phyloP scores from a whole-genome alignment of 2,888 invertebrate genomes.

The Coelinius sp. region DNA sequence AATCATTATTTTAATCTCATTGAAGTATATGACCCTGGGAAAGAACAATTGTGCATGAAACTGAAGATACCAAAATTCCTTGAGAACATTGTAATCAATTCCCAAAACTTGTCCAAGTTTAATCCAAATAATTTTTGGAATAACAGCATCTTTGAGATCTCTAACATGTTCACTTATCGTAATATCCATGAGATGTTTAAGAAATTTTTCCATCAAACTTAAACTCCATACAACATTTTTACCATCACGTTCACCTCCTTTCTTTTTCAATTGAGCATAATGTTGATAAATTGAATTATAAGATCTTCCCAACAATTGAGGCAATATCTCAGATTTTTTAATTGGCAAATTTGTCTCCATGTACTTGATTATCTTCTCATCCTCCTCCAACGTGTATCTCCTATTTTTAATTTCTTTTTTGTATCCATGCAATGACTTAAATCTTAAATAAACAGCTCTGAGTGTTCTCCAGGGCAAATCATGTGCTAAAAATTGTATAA shows the following conservation, averaged over 20 bases:
- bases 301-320: conserved; percentile 51
- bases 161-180: conserved; percentile 52
- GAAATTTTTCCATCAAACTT: conserved; percentile 49
- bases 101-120: conserved; percentile 53
- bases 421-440: neutral
- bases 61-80: conserved; percentile 55
- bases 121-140: conserved; percentile 59
- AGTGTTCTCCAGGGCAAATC: conserved; percentile 21
- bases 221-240: conserved; percentile 52
- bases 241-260: neutral
- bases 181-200: conserved; percentile 52
- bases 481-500: conserved; percentile 21
- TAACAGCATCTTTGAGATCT: conserved; percentile 57
- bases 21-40: conserved; percentile 54
- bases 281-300: conserved; percentile 51
- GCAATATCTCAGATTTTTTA: conserved; percentile 49
- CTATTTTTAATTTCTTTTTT: conserved; percentile 7
- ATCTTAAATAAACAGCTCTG: conserved; percentile 3
- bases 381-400: conserved; percentile 51
- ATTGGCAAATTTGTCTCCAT: conserved; percentile 38
- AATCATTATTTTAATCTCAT: conserved; percentile 59
- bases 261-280: conserved; percentile 38
- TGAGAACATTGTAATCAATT: conserved; percentile 48
- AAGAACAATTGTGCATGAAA: conserved; percentile 63
- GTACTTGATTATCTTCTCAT: conserved; percentile 52